Evolutionary conservation across 2,797 vertebrate species (phyloP), one percentile per base, ranked within the genome.

Genomic region (Sorex maritimensis): DNA sequence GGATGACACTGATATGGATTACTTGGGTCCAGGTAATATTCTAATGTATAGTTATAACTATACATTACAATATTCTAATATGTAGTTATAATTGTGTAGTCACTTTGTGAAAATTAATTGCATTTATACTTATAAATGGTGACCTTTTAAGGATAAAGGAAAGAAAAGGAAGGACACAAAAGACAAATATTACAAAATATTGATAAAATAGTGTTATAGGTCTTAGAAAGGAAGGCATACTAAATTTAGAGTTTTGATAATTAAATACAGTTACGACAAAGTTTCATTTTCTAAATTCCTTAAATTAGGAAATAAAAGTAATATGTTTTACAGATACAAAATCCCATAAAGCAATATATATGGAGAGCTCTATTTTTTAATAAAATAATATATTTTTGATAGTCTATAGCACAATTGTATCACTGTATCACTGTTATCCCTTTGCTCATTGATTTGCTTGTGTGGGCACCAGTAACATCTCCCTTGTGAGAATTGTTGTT

Each of bases 321-420:
- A 21, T 71, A 65, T 86, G 28, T 67, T 74, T 78, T 85, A 85
- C 63, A 58, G 19, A 61, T 65, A 86, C 77, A 82, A 69, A 80
- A 86, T 81, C 79, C 41, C 55, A 84, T 80, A 91, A 89, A 86
- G 8, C 46, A 72, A 75, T 84, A 86, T 74, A 72, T 58, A 77
- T 30, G n/a, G n/a, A 34, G 15, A 79, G 88, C 75, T 19, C 61
- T 34, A 11, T 68, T 90, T 52, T 87, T 61, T 79, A n/a, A 82
- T n/a, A 38, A 83, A 83, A 67, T 9, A 88, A 82, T 79, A 41
- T 11, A 52, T 41, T 55, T 24, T 72, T 0, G 19, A 69, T 30
- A 13, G 61, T 87, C 73, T 79, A 14, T 24, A 82, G 72, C n/a
- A 61, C 6, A 67, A 68, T 30, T 90, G 2, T 72, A 34, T 34